Conservation (phyloP, 2,113 vertebrate genomes). For the Petrocephalus microphthalmus region DNA sequence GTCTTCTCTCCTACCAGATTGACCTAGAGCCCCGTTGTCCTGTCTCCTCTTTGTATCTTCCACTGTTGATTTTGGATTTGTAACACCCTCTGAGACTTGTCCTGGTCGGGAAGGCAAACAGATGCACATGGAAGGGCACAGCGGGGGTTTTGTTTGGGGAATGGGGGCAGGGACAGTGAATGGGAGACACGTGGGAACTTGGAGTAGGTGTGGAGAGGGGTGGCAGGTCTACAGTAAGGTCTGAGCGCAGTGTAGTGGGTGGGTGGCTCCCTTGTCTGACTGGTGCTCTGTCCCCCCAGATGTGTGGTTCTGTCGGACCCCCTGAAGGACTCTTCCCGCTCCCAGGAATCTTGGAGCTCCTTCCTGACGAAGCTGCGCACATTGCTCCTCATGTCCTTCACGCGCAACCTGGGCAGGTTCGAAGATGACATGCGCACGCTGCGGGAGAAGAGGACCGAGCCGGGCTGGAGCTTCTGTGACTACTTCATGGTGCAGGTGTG, state of each 20-base stretch:
- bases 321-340: constrained; percentile 92
- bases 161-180: neutral
- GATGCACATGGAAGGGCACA: neutral
- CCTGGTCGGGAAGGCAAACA: neutral
- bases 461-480: constrained; percentile 96
- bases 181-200: neutral
- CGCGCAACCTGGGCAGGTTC: constrained; percentile 93
- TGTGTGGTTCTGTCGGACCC: constrained; percentile 92
- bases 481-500: constrained; percentile 98
- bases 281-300: constrained; percentile 48
- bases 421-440: constrained; percentile 97
- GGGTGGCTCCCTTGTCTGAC: neutral
- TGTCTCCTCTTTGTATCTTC: neutral
- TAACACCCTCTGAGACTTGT: neutral
- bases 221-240: neutral
- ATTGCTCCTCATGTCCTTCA: constrained; percentile 95
- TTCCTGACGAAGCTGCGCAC: constrained; percentile 94
- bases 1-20: neutral
- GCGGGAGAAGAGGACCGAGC: constrained; percentile 91
- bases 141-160: neutral
- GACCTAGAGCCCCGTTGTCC: neutral
- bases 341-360: constrained; percentile 95
- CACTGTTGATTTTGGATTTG: neutral
- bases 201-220: neutral
- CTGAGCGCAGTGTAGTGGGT: neutral